Base-by-base conservation (phyloP, 2,888 invertebrate genomes). In the Axea sp. region DNA sequence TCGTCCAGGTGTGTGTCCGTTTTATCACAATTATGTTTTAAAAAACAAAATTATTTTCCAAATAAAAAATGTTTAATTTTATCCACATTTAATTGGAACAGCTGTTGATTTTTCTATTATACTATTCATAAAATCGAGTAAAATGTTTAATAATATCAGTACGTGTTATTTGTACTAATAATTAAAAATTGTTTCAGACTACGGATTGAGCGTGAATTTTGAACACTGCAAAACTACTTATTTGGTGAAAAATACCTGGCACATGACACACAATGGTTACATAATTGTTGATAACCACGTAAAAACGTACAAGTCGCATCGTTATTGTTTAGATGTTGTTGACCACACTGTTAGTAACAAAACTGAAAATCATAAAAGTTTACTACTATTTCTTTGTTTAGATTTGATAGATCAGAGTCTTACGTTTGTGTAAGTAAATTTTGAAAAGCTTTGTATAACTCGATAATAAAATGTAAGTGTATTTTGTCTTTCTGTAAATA, bases 381-480 rank as follows among this genome's bases (percentile, higher is more conserved):
- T 24, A n/a, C 11, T 57, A 6, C 31, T 43, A 17, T 31, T 14
- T 24, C 31, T 57, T 33, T 57, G 57, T 31, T 7, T 43, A n/a
- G 19, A 24, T 31, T 9, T 57, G 8, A 43, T 33, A 9, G 7
- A 41, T 11, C 2, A 22, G 7, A 11, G n/a, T 5, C 7, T 57
- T 0, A 57, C 57, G 6, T 1, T 17, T 2, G 28, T 28, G 53
- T 53, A 12, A 31, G 11, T 31, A 1, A n/a, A n/a, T n/a, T n/a
- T n/a, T n/a, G n/a, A n/a, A n/a, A n/a, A n/a, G n/a, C n/a, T n/a
- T n/a, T n/a, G n/a, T n/a, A n/a, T n/a, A n/a, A n/a, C n/a, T n/a
- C n/a, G n/a, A n/a, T n/a, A n/a, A n/a, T n/a, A n/a, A n/a, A n/a
- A n/a, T n/a, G n/a, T n/a, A n/a, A n/a, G n/a, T n/a, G n/a, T n/a